A percentile compares a stretch with the other conserved stretches of the same genome.
Conservation (phyloP, 2,113 vertebrate species). For the Myotis brandtii region DNA sequence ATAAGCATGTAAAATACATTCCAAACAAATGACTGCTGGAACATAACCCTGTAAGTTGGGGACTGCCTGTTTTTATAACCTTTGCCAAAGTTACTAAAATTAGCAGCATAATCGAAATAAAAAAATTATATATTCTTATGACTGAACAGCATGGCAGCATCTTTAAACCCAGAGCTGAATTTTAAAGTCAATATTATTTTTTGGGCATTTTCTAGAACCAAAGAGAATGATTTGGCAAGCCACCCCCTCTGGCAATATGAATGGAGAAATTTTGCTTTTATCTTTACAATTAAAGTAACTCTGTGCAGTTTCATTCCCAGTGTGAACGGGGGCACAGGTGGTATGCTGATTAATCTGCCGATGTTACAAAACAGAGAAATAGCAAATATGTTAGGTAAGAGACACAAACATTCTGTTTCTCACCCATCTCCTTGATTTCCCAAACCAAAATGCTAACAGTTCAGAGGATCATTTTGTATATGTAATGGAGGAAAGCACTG, state of each 20-base stretch:
- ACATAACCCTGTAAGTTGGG: background rate
- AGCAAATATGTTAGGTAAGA: background rate
- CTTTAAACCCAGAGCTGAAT: conserved; percentile 53
- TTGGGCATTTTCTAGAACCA: conserved; percentile 27
- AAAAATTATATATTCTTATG: conserved; percentile 51
- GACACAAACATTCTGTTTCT: background rate
- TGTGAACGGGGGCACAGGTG: background rate
- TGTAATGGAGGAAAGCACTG: background rate
- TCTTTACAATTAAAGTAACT: background rate
- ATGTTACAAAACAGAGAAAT: conserved; percentile 30
- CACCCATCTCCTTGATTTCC: background rate
- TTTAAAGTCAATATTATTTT: conserved; percentile 53
- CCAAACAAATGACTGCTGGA: conserved; percentile 42
- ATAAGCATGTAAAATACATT: conserved; percentile 26
- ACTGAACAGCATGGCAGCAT: conserved; percentile 21
- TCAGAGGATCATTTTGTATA: background rate
- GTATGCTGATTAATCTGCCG: background rate
- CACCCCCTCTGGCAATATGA: background rate
- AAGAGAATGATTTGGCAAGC: background rate
- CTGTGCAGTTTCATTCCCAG: background rate
- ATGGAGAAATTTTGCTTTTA: conserved; percentile 23
- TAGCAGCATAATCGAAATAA: background rate
- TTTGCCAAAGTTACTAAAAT: conserved; percentile 60
- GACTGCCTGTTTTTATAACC: background rate
- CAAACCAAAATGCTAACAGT: background rate